These are phyloP conservation scores for Cyclargus thomasi DNA, from an alignment of 1,140 invertebrate genomes.

Conservation along the genomic window DNA sequence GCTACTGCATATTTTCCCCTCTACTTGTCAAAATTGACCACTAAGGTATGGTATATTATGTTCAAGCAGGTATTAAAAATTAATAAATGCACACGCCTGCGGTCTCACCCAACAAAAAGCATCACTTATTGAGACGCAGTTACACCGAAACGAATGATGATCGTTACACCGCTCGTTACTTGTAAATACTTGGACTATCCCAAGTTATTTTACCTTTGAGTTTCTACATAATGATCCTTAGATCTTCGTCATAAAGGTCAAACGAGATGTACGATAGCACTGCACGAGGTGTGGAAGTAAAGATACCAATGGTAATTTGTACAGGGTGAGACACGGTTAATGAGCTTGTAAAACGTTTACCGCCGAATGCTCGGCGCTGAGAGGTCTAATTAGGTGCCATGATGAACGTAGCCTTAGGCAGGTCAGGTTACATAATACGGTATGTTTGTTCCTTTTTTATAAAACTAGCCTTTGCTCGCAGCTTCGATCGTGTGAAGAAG, in stretches of 20 bases:
- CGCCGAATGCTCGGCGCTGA: slow-evolving; percentile 21
- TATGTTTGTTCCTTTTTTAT: not conserved
- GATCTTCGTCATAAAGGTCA: too few species aligned
- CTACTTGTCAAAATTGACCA: too few species aligned
- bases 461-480: too few species aligned
- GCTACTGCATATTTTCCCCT: too few species aligned
- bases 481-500: too few species aligned
- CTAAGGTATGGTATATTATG: too few species aligned
- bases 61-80: too few species aligned
- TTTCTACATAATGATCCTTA: too few species aligned
- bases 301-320: slow-evolving; percentile 44
- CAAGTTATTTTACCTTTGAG: too few species aligned
- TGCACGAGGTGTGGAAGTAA: slow-evolving; percentile 27
- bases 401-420: not conserved
- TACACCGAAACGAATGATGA: slow-evolving; percentile 33
- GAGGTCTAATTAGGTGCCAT: slow-evolving; percentile 17
- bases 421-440: not conserved
- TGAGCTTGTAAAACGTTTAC: slow-evolving; percentile 42
- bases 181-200: slow-evolving; percentile 22
- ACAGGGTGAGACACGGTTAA: slow-evolving; percentile 46
- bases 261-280: too few species aligned
- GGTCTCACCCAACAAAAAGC: not conserved
- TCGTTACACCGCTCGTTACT: slow-evolving; percentile 43
- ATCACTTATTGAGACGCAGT: not conserved
- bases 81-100: not conserved